A percentile compares a stretch with the other conserved stretches of the same genome.
These are phyloP conservation scores for Corythoichthys intestinalis DNA, from an alignment of 2,113 vertebrate genomes.

Conservation along the genomic window DNA sequence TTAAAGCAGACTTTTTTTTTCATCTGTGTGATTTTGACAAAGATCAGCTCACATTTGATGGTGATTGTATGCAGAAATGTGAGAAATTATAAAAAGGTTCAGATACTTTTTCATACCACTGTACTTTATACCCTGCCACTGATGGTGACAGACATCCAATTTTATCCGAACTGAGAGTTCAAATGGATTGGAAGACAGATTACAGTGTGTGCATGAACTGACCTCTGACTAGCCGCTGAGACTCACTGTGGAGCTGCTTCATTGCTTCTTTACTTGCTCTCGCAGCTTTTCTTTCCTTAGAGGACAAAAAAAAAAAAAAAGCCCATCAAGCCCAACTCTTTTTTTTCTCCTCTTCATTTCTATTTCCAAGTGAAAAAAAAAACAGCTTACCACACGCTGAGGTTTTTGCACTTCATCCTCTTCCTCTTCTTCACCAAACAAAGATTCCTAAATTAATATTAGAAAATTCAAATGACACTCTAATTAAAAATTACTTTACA, in stretches of 20 bases:
- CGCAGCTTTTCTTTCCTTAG: conserved; percentile 89
- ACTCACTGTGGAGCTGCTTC: conserved; percentile 91
- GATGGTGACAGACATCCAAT: too few relatives aligned
- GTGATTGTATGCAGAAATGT: too few relatives aligned
- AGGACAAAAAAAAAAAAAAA: neutral
- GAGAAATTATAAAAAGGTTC: too few relatives aligned
- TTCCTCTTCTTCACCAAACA: conserved; percentile 40
- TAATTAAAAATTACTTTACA: neutral
- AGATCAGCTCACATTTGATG: too few relatives aligned
- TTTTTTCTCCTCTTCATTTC: neutral
- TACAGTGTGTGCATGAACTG: conserved; percentile 26
- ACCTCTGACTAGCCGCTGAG: conserved; percentile 91
- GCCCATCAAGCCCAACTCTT: neutral
- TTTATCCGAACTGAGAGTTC: too few relatives aligned
- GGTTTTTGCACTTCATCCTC: conserved; percentile 49
- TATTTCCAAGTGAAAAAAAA: neutral
- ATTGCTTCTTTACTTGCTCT: conserved; percentile 88
- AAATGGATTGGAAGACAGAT: too few relatives aligned
- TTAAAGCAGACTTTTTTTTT: too few relatives aligned
- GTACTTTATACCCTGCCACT: too few relatives aligned
- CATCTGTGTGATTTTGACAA: too few relatives aligned
- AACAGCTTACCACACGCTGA: conserved; percentile 55
- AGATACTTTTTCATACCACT: too few relatives aligned
- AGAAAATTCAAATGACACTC: neutral
- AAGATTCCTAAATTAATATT: conserved; percentile 37